Evolutionary conservation across 2,888 invertebrate species (phyloP), one percentile per base, ranked within the genome.

Genomic region (Chromoteleia sp.): DNA sequence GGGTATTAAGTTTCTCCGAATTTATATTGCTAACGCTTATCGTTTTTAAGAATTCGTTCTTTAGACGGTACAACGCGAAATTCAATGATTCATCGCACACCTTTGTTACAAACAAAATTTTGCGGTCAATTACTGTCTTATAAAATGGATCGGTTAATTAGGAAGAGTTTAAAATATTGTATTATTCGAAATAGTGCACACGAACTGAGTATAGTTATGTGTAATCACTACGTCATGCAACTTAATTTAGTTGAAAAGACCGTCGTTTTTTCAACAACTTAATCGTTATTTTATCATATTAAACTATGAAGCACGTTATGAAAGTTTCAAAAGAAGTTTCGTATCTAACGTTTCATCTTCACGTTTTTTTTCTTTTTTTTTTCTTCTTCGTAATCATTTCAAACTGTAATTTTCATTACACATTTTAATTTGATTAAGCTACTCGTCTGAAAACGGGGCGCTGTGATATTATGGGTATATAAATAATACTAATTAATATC

Each of bases 271-370:
- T 52, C 70, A 52, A 73, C 50, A 61, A 29, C 52, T 73, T 73
- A 63, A 73, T 73, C 59, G 73, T 19, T 73, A 54, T 54, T 73
- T 73, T 63, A 73, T 73, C 73, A 73, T 21, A 63, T 63, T 33
- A 54, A 73, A 61, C 15, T 63, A 59, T 54, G 54, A 61, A 41
- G 61, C 73, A 54, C 50, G 54, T 15, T 70, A 70, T 25, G 14
- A 56, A 70, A 70, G 43, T 63, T 73, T 61, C 8, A 10, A 43
- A 63, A 50, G 30, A 73, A 54, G 14, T 63, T 63, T 29, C 43
- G 0, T 73, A 73, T 73, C 73, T 15, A 41, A 45, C 73, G 29
- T 63, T 61, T 43, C 54, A 63, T 73, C 63, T 50, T 25, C 41
- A 41, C 29, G 33, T 43, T 25, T 36, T 30, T 48, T 25, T n/a